Percentiles rank a stretch among this genome's conserved stretches.
phyloP scores from a whole-genome alignment of 2,113 vertebrate genomes.

The Platysteira castanea region DNA sequence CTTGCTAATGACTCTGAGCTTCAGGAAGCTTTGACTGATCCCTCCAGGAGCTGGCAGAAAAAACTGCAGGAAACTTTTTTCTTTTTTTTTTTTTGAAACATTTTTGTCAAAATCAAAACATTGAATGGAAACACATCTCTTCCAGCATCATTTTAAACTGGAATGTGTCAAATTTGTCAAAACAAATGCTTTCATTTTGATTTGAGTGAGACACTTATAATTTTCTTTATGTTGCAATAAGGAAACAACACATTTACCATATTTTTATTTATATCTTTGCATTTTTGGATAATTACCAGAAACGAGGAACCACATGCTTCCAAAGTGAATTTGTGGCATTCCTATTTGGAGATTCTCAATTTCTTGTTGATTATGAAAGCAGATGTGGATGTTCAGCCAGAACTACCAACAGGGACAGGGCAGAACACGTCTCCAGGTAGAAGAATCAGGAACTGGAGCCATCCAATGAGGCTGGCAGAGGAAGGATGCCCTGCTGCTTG shows the following conservation, averaged over 20 bases:
- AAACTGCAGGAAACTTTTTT: neutral
- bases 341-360: neutral
- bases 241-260: neutral
- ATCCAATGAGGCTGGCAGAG: neutral
- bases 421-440: neutral
- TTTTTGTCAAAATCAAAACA: slow-evolving; percentile 52
- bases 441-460: neutral
- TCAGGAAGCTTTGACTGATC: slow-evolving; percentile 43
- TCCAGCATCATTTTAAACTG: slow-evolving; percentile 4
- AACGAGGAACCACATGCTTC: neutral
- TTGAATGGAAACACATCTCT: slow-evolving; percentile 35
- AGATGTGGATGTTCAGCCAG: neutral
- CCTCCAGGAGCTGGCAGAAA: slow-evolving; percentile 35
- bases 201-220: neutral
- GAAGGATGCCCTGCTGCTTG: neutral
- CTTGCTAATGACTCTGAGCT: slow-evolving; percentile 47
- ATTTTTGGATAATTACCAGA: slow-evolving; percentile 18
- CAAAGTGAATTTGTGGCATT: neutral
- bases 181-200: slow-evolving; percentile 46
- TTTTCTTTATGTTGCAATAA: neutral
- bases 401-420: neutral
- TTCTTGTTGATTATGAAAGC: neutral
- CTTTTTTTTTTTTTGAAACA: neutral
- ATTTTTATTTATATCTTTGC: slow-evolving; percentile 8
- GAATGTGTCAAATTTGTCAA: slow-evolving; percentile 52